Base-by-base conservation (phyloP, 2,888 invertebrate genomes). In the Lepidocyrtinus sp. region DNA sequence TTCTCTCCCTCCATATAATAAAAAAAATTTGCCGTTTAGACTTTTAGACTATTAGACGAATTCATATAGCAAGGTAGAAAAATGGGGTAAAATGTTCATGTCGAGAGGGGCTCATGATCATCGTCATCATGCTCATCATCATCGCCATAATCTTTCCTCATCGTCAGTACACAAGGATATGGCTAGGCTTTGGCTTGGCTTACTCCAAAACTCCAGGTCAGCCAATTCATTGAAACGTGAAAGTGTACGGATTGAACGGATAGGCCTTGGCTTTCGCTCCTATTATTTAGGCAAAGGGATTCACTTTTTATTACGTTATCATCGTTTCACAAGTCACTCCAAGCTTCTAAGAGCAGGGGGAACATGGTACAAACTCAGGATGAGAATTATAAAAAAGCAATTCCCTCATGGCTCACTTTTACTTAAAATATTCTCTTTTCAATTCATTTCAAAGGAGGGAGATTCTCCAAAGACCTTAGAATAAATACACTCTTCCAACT, bases 1-100 rank as follows among this genome's bases (percentile, higher is more conserved):
- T 24, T 25, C 12, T 64, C 26, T 50, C 64, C 26, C 67, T 45
- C 27, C 21, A 50, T 2, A 36, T n/a, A 50, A 5, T 27, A 5
- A n/a, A n/a, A 7, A 22, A n/a, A 22, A 36, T 36, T 71, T 71
- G 24, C 12, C 55, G 21, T 55, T 61, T 24, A 62, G 36, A 9
- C 21, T 50, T 71, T 24, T 21, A 27, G 21, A 27, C 21, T 26
- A 71, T 25, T 36, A 19, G 59, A 36, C 36, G 12, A 7, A 36
- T 36, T 7, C 36, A 36, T 36, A 36, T 36, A 36, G 12, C 12
- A 36, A 36, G 12, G 36, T 36, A 36, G 36, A 36, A 36, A 36
- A 36, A 36, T 36, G 12, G 36, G 36, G 36, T 36, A 36, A 36
- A 36, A 36, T 36, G 36, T 12, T 36, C 12, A n/a, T n/a, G n/a